Evolutionary conservation across 2,797 vertebrate genomes (phyloP), one percentile per base, ranked within the genome.

Genomic region (Gymnothorax reevesii): DNA sequence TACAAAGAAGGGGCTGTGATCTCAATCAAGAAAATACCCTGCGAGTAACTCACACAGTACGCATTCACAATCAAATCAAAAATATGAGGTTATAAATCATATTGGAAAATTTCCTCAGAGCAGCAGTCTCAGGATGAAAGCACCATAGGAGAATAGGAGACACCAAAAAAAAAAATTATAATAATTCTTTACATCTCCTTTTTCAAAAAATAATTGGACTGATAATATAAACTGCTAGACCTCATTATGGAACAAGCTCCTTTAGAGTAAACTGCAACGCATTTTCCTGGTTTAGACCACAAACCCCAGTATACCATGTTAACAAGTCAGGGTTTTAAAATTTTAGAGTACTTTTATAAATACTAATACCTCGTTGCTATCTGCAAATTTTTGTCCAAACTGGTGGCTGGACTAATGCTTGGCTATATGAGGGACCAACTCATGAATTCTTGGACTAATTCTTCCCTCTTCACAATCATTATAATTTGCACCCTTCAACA

Each of bases 381-480:
- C 64, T 69, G 64, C 15, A 6, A n/a, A 66, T 69, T 69, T 69
- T 22, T 69, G 64, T 69, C 64, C 25, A 8, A 69, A 22, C 64
- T 69, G n/a, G 22, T n/a, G n/a, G 22, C 9, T 64, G 60, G 12
- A n/a, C 60, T 20, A 22, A 20, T 17, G 22, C 12, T 69, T 69
- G 64, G 22, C 25, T 25, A 42, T 42, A 42, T 42, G 33, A 42
- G 33, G 33, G 64, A 69, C 64, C n/a, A 69, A 69, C 64, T 69
- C 64, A 69, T 69, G 22, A 69, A 69, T 69, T n/a, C 9, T 69
- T 69, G 64, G 64, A 69, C 64, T n/a, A 69, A 69, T n/a, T n/a
- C 22, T 69, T 69, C 7, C 64, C 64, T n/a, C 25, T 69, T 69
- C 25, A 69, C 64, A 69, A n/a, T 66, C 22, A 69, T 69, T 69